These are phyloP conservation scores for Anarsia innoxiella DNA, from an alignment of 2,888 invertebrate genomes.

Conservation along the genomic window DNA sequence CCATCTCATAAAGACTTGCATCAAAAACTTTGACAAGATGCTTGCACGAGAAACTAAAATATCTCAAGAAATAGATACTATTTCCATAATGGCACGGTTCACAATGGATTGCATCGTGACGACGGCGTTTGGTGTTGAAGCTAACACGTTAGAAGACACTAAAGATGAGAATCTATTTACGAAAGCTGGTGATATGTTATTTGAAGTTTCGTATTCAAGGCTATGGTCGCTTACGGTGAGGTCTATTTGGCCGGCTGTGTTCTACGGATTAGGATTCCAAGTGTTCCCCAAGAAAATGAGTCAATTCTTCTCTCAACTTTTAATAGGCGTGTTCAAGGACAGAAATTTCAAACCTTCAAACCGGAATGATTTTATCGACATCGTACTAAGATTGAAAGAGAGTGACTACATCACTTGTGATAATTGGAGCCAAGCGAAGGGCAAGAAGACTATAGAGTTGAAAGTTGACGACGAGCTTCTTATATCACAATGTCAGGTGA, in stretches of 20 bases:
- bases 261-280: conserved; percentile 28
- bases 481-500: conserved; percentile 68
- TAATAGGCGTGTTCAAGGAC: conserved; percentile 17
- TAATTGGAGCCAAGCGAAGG: conserved; percentile 21
- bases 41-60: conserved; percentile 27
- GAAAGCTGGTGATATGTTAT: conserved; percentile 25
- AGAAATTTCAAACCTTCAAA: conserved; percentile 18
- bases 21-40: conserved; percentile 31
- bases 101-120: conserved; percentile 6
- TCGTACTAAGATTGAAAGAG: conserved; percentile 20
- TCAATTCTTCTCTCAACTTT: conserved; percentile 22
- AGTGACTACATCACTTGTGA: conserved; percentile 27
- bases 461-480: conserved; percentile 55
- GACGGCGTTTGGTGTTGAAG: conserved; percentile 4
- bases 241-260: conserved; percentile 31
- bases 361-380: conserved; percentile 25
- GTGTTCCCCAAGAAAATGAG: conserved; percentile 24
- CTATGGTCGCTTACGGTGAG: conserved; percentile 21
- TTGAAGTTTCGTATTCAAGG: conserved; percentile 20
- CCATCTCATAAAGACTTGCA: conserved; percentile 36
- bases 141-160: conserved; percentile 26
- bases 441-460: conserved; percentile 20
- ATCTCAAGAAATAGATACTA: conserved; percentile 1
- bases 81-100: neutral
- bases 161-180: conserved; percentile 28